Percentiles rank a stretch among this genome's conserved stretches.
These are phyloP conservation scores for Artemia sp. DNA, from an alignment of 2,888 invertebrate genomes.

Conservation along the genomic window DNA sequence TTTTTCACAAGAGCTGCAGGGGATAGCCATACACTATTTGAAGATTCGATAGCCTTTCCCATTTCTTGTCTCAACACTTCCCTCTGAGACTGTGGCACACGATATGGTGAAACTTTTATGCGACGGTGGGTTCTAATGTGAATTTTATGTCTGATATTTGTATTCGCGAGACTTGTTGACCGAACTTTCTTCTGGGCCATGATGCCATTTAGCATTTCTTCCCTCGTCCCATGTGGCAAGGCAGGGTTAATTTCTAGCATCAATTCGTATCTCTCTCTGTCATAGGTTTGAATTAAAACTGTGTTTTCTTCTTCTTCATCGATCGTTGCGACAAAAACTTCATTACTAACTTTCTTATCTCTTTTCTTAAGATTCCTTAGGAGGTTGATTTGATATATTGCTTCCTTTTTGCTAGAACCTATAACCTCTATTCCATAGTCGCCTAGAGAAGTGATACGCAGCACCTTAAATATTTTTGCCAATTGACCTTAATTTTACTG, in stretches of 20 bases:
- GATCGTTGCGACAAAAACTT: conserved; percentile 5
- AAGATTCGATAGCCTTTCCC: no score
- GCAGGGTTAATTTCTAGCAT: conserved; percentile 6
- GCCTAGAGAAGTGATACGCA: neutral
- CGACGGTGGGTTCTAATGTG: no score
- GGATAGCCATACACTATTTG: no score
- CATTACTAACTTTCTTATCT: conserved; percentile 5
- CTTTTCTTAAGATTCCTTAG: neutral
- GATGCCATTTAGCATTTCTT: no score
- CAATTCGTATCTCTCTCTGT: neutral
- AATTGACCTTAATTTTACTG: neutral
- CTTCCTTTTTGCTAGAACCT: conserved; percentile 7
- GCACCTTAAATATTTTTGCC: neutral
- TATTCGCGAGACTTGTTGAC: neutral
- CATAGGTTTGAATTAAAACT: conserved; percentile 2
- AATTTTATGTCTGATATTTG: no score
- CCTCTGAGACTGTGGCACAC: no score
- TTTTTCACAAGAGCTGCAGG: no score
- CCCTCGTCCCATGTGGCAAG: neutral
- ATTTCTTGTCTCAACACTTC: no score
- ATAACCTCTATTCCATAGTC: neutral
- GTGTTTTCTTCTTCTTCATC: conserved; percentile 15
- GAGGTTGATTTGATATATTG: conserved; percentile 4
- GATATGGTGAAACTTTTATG: no score
- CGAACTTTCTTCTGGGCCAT: neutral